Conservation (phyloP, 2,888 invertebrate genomes). For the Bombylius major region DNA sequence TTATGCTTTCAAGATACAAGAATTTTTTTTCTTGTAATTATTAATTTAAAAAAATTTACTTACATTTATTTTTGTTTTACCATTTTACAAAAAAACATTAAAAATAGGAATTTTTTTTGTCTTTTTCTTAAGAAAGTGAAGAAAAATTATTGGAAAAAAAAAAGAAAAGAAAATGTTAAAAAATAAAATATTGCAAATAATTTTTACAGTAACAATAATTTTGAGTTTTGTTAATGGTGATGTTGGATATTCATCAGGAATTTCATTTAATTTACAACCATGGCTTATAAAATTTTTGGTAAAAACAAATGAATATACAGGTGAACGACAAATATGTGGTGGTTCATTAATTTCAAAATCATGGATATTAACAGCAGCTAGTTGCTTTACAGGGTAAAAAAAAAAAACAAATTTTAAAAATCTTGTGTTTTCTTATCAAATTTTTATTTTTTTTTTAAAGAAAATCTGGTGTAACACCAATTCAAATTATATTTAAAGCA, state of each 20-base stretch:
- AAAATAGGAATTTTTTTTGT: too few species aligned
- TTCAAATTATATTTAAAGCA: background rate
- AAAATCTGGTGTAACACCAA: background rate
- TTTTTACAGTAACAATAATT: too few species aligned
- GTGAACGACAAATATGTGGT: background rate
- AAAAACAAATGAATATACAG: background rate
- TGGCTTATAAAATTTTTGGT: background rate
- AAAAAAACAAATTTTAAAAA: background rate
- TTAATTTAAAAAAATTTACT: too few species aligned
- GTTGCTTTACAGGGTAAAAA: background rate
- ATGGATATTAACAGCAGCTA: background rate
- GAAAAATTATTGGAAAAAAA: too few species aligned
- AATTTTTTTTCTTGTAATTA: too few species aligned
- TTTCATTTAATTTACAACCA: background rate
- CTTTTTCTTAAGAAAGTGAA: too few species aligned
- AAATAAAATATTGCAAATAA: too few species aligned
- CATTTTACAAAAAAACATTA: too few species aligned
- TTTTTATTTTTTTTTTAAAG: background rate
- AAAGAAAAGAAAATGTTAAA: too few species aligned
- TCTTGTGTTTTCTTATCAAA: background rate
- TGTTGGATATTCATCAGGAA: background rate
- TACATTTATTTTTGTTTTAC: too few species aligned
- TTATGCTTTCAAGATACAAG: too few species aligned
- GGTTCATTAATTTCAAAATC: background rate
- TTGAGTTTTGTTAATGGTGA: background rate